Conservation (phyloP, 2,888 invertebrate genomes). For the Drosophila melanosoma region DNA sequence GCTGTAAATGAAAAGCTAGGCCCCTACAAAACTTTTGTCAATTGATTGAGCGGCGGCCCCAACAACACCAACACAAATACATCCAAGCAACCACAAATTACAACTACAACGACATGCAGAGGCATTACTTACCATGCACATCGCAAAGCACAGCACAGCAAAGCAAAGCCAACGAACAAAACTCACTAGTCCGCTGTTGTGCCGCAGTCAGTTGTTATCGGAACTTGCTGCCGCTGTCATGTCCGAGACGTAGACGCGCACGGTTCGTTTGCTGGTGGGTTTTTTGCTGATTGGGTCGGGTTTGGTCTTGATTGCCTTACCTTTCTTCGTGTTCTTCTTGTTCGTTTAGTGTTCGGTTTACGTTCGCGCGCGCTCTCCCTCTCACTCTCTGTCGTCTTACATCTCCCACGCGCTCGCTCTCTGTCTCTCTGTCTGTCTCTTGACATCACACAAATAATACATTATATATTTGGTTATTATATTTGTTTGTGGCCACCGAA, state of each 20-base stretch:
- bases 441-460: conserved; percentile 53
- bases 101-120: conserved; percentile 31
- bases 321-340: conserved; percentile 35
- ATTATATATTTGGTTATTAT: conserved; percentile 48
- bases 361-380: conserved; percentile 29
- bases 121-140: conserved; percentile 18
- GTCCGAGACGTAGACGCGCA: conserved; percentile 70
- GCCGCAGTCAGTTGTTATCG: conserved; percentile 72
- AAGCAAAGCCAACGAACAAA: conserved; percentile 58
- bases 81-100: neutral
- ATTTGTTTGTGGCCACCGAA: conserved; percentile 48
- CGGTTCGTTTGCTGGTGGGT: conserved; percentile 51
- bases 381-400: conserved; percentile 26
- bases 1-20: conserved; percentile 63
- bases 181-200: conserved; percentile 47
- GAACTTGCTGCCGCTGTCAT: conserved; percentile 67
- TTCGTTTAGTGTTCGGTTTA: conserved; percentile 28
- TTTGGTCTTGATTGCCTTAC: conserved; percentile 39
- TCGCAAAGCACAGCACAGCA: conserved; percentile 20
- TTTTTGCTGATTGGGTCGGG: conserved; percentile 36
- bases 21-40: conserved; percentile 63
- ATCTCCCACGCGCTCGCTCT: conserved; percentile 71
- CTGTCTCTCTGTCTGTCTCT: conserved; percentile 36
- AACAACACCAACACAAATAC: conserved; percentile 19
- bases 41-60: conserved; percentile 65